A percentile compares a stretch with the other conserved stretches of the same genome.
These are phyloP conservation scores for Acleris cristana DNA, from an alignment of 2,888 invertebrate species.

Conservation along the genomic window DNA sequence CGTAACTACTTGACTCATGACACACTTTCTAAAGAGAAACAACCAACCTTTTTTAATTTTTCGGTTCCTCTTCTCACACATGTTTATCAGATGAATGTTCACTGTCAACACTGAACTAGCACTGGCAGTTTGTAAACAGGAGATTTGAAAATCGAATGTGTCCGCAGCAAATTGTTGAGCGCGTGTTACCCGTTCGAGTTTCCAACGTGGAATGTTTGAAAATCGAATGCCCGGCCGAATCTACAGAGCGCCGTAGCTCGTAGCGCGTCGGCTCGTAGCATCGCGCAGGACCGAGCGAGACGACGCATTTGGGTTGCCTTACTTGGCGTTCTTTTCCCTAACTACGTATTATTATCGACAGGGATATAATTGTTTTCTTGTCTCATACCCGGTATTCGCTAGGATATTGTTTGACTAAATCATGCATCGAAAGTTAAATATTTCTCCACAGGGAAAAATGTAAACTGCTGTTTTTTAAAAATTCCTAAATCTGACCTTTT, in stretches of 20 bases:
- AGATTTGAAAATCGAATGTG: slow-evolving; percentile 13
- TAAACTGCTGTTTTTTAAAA: too few species aligned
- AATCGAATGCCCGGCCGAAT: slow-evolving; percentile 50
- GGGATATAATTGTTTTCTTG: neutral
- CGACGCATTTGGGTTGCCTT: slow-evolving; percentile 7
- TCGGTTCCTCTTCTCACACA: slow-evolving; percentile 32
- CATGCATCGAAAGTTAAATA: too few species aligned
- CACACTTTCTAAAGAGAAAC: slow-evolving; percentile 1
- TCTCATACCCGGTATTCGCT: too few species aligned
- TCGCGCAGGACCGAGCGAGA: slow-evolving; percentile 44
- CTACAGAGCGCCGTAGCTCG: slow-evolving; percentile 40
- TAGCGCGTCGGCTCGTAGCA: slow-evolving; percentile 35
- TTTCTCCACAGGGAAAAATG: too few species aligned
- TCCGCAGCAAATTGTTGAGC: slow-evolving; percentile 7
- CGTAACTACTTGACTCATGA: neutral
- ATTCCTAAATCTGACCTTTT: too few species aligned
- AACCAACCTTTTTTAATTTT: slow-evolving; percentile 34
- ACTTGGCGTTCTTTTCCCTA: neutral
- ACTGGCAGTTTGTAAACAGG: slow-evolving; percentile 43
- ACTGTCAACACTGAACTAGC: slow-evolving; percentile 41
- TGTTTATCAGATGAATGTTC: slow-evolving; percentile 20
- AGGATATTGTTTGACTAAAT: too few species aligned
- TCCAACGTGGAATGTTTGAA: slow-evolving; percentile 54
- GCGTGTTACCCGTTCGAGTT: slow-evolving; percentile 46
- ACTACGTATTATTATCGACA: neutral